Conservation (phyloP, 2,113 vertebrate genomes). For the Prunella fulvescens region DNA sequence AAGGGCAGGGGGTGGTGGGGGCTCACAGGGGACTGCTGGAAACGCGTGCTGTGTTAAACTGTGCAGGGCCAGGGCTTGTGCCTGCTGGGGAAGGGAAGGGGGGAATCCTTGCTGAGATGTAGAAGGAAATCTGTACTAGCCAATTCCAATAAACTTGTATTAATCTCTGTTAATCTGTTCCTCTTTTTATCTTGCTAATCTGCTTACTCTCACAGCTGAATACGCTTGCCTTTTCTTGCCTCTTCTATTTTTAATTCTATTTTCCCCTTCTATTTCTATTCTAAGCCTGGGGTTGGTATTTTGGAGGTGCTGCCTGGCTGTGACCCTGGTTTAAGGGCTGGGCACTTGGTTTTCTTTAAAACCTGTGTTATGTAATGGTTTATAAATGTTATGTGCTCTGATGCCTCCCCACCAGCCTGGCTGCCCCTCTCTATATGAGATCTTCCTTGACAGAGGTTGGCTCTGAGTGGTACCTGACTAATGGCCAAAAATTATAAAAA, state of each 20-base stretch:
- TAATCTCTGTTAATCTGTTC: not conserved
- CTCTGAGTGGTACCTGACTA: not conserved
- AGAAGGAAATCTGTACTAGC: slow-evolving; percentile 2
- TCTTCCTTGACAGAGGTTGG: not conserved
- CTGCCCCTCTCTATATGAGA: not conserved
- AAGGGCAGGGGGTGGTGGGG: not conserved
- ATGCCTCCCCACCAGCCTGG: not conserved
- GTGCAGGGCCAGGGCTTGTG: not conserved
- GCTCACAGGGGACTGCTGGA: accelerated
- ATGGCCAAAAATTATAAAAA: not conserved
- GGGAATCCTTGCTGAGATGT: not conserved
- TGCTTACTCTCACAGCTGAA: not conserved
- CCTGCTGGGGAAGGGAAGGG: not conserved
- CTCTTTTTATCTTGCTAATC: not conserved
- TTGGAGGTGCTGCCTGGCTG: not conserved
- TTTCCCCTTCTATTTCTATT: not conserved
- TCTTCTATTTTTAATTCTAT: not conserved
- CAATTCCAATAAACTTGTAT: slow-evolving; percentile 14
- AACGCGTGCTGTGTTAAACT: accelerated
- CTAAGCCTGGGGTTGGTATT: not conserved
- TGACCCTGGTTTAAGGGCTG: not conserved
- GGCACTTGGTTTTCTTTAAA: not conserved
- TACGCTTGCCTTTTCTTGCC: not conserved
- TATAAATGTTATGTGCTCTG: accelerated
- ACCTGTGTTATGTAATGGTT: not conserved